Evolutionary conservation across 2,888 invertebrate species (phyloP), one percentile per base, ranked within the genome.

Genomic region (Saturnia japonica): DNA sequence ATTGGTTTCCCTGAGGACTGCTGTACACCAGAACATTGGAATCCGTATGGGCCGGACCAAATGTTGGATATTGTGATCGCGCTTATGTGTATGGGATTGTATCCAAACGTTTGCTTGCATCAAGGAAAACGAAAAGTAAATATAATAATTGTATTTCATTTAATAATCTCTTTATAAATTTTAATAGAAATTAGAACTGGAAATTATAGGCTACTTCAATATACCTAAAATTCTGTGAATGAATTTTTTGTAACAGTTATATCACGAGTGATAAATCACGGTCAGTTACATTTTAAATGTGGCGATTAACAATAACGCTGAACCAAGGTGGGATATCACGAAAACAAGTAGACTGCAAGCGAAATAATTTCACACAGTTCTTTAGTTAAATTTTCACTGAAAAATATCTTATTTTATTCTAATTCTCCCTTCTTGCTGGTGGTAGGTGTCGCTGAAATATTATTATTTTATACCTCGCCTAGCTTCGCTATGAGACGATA

Each of bases 71-170:
- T 97, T 72, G 96, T 98, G 0, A 96, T 97, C 74, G 97, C 97
- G 0, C 94, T 99, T 70, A 95, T 99, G 83, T 97, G 97, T 76
- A 96, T 97, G 95, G 99, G 99, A 0, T 95, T 99, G 0, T 99
- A 99, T 89, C 99, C 99, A 0, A 99, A 99, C 88, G 98, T 99
- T 3, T 99, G 99, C 84, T 96, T 96, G 84, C 98, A 99, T 87
- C 98, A 98, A 86, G 99, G 99, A 74, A 99, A 99, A 87, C 95
- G 99, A 72, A 99, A 99, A 94, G 97, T 96, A 74, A 70, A 70
- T 14, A 25, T 1, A 16, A 25, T 3, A 25, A 42, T 54, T 47
- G 7, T 19, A 6, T 47, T 22, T 54, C 8, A 54, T n/a, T 51
- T 51, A n/a, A 51, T 51, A 51, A 51, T 51, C 1, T n/a, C 19